Conservation (phyloP, 37 sponge, comb jelly and placozoan species). For the Ephydatia muelleri region DNA sequence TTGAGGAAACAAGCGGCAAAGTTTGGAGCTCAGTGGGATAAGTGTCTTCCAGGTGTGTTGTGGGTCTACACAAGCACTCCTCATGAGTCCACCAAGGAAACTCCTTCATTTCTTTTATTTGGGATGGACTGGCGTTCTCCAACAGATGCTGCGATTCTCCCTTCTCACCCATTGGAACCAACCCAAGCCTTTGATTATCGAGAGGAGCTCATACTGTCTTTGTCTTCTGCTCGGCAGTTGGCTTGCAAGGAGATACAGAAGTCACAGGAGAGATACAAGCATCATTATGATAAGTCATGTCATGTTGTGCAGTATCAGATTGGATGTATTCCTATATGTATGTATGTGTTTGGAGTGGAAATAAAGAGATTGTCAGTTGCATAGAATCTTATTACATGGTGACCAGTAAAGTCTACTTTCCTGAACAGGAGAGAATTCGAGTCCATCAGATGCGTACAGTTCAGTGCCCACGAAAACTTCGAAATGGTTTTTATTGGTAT, state of each 20-base stretch:
- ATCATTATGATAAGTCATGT: conserved; percentile 19
- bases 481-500: too few species aligned
- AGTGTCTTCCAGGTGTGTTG: conserved; percentile 15
- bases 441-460: too few species aligned
- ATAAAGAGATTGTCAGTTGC: too few species aligned
- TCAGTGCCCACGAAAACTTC: too few species aligned
- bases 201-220: conserved; percentile 13
- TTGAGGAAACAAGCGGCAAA: conserved; percentile 27
- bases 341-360: too few species aligned
- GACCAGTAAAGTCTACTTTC: too few species aligned
- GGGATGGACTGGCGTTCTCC: conserved; percentile 32
- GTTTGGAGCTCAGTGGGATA: conserved; percentile 40
- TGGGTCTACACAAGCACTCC: conserved; percentile 52
- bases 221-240: conserved; percentile 12
- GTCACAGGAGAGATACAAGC: conserved; percentile 19
- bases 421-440: too few species aligned
- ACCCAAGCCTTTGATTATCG: conserved; percentile 22
- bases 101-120: conserved; percentile 52
- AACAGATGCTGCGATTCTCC: conserved; percentile 24
- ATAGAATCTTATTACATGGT: too few species aligned
- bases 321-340: too few species aligned
- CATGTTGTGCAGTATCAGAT: too few species aligned
- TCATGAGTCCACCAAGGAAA: conserved; percentile 44
- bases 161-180: neutral
- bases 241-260: conserved; percentile 11